Evolutionary conservation across 2,797 vertebrate genomes (phyloP).

Genomic region (Austrolebias charrua): DNA sequence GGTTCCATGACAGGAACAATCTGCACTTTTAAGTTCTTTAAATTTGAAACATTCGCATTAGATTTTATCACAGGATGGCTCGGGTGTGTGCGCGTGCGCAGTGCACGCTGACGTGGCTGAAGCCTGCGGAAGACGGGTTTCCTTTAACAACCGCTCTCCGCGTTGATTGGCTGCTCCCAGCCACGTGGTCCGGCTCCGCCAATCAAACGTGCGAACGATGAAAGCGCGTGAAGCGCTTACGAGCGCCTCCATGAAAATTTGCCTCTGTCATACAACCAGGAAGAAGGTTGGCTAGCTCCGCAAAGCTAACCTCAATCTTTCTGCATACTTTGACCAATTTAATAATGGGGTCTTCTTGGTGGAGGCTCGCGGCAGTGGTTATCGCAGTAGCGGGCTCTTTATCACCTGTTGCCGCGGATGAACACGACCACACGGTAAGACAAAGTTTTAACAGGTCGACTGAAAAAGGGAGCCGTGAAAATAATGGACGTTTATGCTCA

Average conservation of each 20-base stretch:
- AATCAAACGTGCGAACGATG: constrained; percentile 61
- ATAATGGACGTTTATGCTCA: constrained; percentile 77
- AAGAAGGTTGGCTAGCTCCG: constrained; percentile 85
- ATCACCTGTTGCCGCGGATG: constrained; percentile 84
- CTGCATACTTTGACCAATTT: constrained; percentile 65
- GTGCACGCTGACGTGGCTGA: constrained; percentile 89
- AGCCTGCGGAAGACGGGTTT: constrained; percentile 69
- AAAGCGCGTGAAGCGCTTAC: constrained; percentile 51
- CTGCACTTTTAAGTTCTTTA: too few relatives aligned
- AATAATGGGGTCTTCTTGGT: constrained; percentile 80
- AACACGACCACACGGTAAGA: constrained; percentile 96
- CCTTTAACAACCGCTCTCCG: constrained; percentile 26
- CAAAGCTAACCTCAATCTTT: constrained; percentile 80
- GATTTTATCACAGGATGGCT: too few relatives aligned
- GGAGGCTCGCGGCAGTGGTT: constrained; percentile 75
- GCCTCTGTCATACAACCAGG: constrained; percentile 87
- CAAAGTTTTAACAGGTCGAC: constrained; percentile 65
- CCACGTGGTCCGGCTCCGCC: constrained; percentile 64
- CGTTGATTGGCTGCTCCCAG: constrained; percentile 23
- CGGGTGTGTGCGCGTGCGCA: background rate
- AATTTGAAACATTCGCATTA: too few relatives aligned
- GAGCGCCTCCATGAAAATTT: constrained; percentile 77
- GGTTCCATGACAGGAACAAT: too few relatives aligned
- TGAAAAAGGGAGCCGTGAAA: constrained; percentile 64
- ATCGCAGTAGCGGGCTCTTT: constrained; percentile 66